phyloP scores from a whole-genome alignment of 2,113 vertebrate genomes.

The Gymnogyps californianus region DNA sequence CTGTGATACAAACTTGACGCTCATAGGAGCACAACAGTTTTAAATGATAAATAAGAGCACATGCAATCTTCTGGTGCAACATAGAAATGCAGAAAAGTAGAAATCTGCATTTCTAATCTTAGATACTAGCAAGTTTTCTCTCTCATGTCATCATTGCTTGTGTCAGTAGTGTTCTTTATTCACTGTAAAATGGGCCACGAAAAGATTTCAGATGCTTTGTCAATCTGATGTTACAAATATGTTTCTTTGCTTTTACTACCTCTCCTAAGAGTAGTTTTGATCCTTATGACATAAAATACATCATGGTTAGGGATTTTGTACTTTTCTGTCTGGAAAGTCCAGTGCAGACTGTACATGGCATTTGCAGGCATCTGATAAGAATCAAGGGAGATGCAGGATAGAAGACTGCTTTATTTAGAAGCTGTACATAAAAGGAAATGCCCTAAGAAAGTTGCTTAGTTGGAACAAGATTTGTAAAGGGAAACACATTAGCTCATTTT shows the following conservation, averaged over 20 bases:
- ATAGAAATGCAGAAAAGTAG: neutral
- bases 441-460: neutral
- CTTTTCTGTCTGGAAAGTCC: neutral
- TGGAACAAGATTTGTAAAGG: neutral
- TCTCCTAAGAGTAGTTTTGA: neutral
- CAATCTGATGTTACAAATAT: neutral
- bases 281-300: neutral
- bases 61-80: neutral
- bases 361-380: constrained; percentile 33
- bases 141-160: neutral
- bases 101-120: neutral
- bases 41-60: neutral
- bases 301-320: neutral
- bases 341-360: neutral
- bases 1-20: neutral
- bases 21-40: neutral
- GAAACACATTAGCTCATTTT: neutral
- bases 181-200: neutral
- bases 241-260: neutral
- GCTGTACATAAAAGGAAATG: constrained; percentile 2
- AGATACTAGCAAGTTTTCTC: neutral
- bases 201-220: neutral
- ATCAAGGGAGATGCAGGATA: neutral
- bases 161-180: neutral
- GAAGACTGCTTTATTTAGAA: constrained; percentile 40